phyloP scores from a whole-genome alignment of 2,888 invertebrate genomes.

The Eilema griseolum region DNA sequence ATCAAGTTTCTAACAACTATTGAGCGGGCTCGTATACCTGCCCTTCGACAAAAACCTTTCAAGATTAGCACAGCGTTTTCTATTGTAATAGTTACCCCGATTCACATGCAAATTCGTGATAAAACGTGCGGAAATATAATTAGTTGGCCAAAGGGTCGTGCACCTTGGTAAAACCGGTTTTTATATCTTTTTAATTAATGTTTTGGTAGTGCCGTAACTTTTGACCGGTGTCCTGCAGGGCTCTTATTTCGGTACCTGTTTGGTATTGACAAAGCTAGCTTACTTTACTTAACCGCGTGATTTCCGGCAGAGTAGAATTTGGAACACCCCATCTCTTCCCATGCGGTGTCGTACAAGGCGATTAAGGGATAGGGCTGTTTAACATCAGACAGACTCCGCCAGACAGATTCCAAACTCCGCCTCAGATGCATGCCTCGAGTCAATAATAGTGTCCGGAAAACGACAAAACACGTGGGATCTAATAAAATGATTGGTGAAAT shows the following conservation, averaged over 20 bases:
- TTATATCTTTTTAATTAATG: conserved; percentile 81
- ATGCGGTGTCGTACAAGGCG: too few relatives aligned
- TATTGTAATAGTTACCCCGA: conserved; percentile 74
- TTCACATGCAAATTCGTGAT: conserved; percentile 83
- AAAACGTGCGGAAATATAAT: conserved; percentile 86
- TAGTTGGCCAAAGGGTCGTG: conserved; percentile 76
- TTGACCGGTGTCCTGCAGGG: conserved; percentile 76
- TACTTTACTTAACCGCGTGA: too few relatives aligned
- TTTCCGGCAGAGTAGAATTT: too few relatives aligned
- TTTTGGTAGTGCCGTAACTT: conserved; percentile 75
- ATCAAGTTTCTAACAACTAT: conserved; percentile 80
- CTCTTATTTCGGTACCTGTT: conserved; percentile 54
- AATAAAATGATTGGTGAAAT: too few relatives aligned
- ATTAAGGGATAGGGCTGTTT: too few relatives aligned
- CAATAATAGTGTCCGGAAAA: too few relatives aligned
- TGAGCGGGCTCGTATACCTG: conserved; percentile 58
- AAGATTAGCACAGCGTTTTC: conserved; percentile 75
- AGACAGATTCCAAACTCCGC: too few relatives aligned
- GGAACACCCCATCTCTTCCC: too few relatives aligned
- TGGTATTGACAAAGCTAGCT: too few relatives aligned
- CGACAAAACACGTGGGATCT: too few relatives aligned
- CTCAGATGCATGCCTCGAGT: too few relatives aligned
- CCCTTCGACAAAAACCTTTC: conserved; percentile 47
- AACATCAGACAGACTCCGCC: too few relatives aligned
- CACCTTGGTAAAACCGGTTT: conserved; percentile 79